Evolutionary conservation across 2,797 vertebrate species (phyloP).

Genomic region (Acestrorhynchus altus): DNA sequence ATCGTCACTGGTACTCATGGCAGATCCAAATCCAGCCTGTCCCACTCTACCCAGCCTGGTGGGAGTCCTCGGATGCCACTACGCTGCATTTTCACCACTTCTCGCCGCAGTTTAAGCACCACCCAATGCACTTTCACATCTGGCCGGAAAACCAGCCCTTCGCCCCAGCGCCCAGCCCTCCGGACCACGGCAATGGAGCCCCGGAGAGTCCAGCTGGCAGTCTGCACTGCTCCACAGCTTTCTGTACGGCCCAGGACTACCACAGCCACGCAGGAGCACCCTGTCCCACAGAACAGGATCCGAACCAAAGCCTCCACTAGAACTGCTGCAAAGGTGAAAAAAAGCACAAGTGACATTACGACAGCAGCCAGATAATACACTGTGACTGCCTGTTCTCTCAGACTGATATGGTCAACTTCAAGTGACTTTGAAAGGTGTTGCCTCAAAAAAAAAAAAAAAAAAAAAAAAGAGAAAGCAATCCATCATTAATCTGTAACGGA

Average conservation of each 20-base stretch:
- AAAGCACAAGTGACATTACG: slow-evolving; percentile 64
- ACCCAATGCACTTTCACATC: slow-evolving; percentile 81
- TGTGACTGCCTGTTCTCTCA: slow-evolving; percentile 52
- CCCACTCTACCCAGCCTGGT: slow-evolving; percentile 63
- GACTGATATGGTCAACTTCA: slow-evolving; percentile 63
- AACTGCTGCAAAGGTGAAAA: slow-evolving; percentile 60
- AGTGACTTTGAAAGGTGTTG: slow-evolving; percentile 7
- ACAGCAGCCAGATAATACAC: slow-evolving; percentile 73
- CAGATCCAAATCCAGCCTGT: slow-evolving; percentile 72
- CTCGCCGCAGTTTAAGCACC: slow-evolving; percentile 83
- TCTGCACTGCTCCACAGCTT: slow-evolving; percentile 71
- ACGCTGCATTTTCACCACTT: slow-evolving; percentile 73
- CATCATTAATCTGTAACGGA: slow-evolving; percentile 53
- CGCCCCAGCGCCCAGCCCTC: slow-evolving; percentile 84
- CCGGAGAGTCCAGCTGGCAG: slow-evolving; percentile 70
- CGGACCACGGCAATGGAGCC: slow-evolving; percentile 62
- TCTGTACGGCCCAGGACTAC: slow-evolving; percentile 69
- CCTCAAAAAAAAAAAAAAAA: slow-evolving; percentile 57
- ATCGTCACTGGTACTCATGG: slow-evolving; percentile 58
- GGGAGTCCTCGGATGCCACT: slow-evolving; percentile 77
- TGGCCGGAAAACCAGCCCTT: slow-evolving; percentile 86
- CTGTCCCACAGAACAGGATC: slow-evolving; percentile 10
- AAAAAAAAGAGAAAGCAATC: slow-evolving; percentile 29
- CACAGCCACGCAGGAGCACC: slow-evolving; percentile 60
- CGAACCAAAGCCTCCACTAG: slow-evolving; percentile 61